Conservation (phyloP, 2,113 vertebrate species). For the Phyllostomus hastatus region DNA sequence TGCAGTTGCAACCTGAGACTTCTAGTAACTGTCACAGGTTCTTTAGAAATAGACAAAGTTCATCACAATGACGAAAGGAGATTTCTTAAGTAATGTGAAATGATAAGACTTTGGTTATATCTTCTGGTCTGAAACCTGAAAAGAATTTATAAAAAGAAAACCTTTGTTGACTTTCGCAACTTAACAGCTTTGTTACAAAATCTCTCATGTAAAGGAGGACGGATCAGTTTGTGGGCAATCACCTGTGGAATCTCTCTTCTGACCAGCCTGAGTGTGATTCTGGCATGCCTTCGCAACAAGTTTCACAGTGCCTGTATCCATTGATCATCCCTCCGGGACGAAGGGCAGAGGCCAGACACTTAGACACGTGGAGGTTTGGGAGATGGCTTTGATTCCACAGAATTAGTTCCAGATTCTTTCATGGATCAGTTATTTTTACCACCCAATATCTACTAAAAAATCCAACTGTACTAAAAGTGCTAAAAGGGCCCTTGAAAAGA, state of each 20-base stretch:
- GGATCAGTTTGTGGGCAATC: neutral
- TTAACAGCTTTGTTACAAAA: neutral
- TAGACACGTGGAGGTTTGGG: neutral
- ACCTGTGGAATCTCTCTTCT: neutral
- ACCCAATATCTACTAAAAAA: neutral
- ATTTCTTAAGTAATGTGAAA: neutral
- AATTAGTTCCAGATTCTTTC: neutral
- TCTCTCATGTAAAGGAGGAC: neutral
- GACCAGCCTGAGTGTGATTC: neutral
- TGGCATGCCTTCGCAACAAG: neutral
- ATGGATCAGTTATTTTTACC: slow-evolving; percentile 10
- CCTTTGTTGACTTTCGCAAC: neutral
- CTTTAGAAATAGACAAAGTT: slow-evolving; percentile 30
- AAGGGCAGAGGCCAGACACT: slow-evolving; percentile 16
- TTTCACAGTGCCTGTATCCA: neutral
- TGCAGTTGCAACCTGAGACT: neutral
- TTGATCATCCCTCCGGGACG: neutral
- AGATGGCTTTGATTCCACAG: neutral
- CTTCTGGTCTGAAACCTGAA: neutral
- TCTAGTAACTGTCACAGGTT: neutral
- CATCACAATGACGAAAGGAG: neutral
- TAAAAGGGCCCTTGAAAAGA: neutral
- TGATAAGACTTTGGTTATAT: neutral
- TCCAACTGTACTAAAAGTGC: neutral
- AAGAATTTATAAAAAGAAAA: neutral